These are phyloP conservation scores for Eulemur albifrons DNA, from an alignment of 2,797 vertebrate species.

Conservation along the genomic window DNA sequence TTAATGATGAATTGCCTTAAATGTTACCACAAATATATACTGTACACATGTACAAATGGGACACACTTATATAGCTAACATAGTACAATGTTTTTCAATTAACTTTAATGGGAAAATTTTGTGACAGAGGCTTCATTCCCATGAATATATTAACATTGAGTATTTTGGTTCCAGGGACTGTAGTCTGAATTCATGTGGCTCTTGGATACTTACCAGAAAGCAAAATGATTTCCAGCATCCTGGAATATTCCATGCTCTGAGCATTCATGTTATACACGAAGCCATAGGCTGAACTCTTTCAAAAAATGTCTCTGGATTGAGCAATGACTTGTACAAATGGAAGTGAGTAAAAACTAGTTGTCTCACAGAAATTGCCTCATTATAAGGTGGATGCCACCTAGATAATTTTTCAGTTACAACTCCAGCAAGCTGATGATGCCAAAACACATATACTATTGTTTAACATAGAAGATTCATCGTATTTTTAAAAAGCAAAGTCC, in stretches of 20 bases:
- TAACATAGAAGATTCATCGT: neutral
- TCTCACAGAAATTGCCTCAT: neutral
- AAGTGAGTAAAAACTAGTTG: neutral
- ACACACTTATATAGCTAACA: neutral
- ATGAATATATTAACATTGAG: neutral
- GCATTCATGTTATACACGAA: neutral
- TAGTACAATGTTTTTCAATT: neutral
- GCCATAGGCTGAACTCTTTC: neutral
- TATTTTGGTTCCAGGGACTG: neutral
- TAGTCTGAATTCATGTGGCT: neutral
- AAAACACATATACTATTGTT: neutral
- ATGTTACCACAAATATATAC: neutral
- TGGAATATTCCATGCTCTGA: neutral
- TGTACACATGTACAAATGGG: too few relatives aligned
- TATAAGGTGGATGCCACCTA: neutral
- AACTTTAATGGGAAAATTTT: neutral
- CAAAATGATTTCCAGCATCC: neutral
- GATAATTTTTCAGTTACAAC: neutral
- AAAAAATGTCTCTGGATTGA: neutral
- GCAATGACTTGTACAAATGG: neutral
- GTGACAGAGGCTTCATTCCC: neutral
- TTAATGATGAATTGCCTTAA: neutral
- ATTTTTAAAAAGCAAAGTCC: neutral
- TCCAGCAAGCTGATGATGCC: neutral
- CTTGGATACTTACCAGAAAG: neutral